Evolutionary conservation across 1,140 invertebrate genomes (phyloP).

Genomic region (Ceratosolen fusciceps): DNA sequence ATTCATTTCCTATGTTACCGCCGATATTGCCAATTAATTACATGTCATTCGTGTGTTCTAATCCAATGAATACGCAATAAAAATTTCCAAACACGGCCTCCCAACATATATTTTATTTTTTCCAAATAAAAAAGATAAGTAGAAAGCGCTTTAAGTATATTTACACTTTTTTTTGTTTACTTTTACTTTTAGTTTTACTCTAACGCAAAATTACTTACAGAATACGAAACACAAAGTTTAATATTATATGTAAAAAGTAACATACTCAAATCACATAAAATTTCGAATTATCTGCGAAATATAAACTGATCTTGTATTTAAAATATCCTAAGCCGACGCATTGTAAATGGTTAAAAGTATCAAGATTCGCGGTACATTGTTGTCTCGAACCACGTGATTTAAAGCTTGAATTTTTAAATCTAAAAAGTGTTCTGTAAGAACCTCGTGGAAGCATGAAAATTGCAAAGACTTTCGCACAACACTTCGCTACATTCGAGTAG

Average conservation of each 20-base stretch:
- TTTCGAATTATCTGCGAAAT: not conserved
- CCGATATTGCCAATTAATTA: too few relatives aligned
- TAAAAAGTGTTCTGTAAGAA: not conserved
- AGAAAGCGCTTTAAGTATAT: not conserved
- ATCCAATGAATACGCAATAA: too few relatives aligned
- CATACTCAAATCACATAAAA: not conserved
- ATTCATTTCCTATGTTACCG: too few relatives aligned
- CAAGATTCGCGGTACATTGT: not conserved
- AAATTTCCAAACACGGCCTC: too few relatives aligned
- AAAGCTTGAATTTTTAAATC: not conserved
- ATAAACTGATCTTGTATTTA: not conserved
- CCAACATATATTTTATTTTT: not conserved
- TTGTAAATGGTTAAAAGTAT: constrained; percentile 9
- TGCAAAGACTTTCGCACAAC: constrained; percentile 5
- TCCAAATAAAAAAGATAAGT: not conserved
- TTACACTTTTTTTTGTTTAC: not conserved
- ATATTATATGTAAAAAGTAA: not conserved
- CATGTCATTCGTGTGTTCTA: too few relatives aligned
- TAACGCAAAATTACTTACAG: constrained; percentile 5
- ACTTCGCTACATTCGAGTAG: not conserved
- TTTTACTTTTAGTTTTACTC: too few relatives aligned
- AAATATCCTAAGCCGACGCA: not conserved
- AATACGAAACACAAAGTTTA: constrained; percentile 6
- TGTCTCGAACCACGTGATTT: not conserved
- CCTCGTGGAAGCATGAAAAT: not conserved